Evolutionary conservation across 2,888 invertebrate species (phyloP), one percentile per base, ranked within the genome.

Genomic region (Panzeria rudis): DNA sequence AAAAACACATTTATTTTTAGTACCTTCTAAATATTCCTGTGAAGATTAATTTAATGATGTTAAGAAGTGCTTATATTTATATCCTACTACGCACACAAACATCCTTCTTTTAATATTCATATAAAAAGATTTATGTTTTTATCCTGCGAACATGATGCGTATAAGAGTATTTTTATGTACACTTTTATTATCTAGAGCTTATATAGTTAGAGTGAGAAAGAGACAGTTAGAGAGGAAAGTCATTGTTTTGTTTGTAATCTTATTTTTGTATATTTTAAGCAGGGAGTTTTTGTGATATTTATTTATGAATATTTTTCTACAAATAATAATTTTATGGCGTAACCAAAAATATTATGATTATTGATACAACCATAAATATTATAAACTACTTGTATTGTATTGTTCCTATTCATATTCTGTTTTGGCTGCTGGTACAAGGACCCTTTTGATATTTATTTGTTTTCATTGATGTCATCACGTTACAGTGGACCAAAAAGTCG

Each of bases 31-130:
- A 50, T 41, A 52, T 54, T 59, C 47, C 80, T 23, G 23, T 50
- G 4, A 17, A 79, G 72, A 73, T 80, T 80, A 80, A 73, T 80
- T 76, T 87, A 87, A 87, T 87, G 86, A 78, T 76, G 86, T 83
- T 86, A 86, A 86, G 87, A 87, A 87, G 86, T 87, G 84, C 76
- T 84, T 76, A 86, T 76, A 86, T 87, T 86, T 87, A 87, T 84
- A 56, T 9, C 73, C 68, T 62, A 29, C 13, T 47, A 15, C 47
- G 50, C 56, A 78, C 75, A n/a, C 41, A 35, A 6, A 4, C 71
- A 80, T 69, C 35, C 80, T 17, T 62, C 32, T 20, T 61, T 20
- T 11, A 73, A 54, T 68, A 73, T 73, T 61, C 50, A 66, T 73
- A 56, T 32, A 20, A 62, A 61, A 15, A 68, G 83, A 83, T 83